A percentile compares a stretch with the other conserved stretches of the same genome.
phyloP scores from a whole-genome alignment of 2,888 invertebrate genomes.

The Meloe dianella region DNA sequence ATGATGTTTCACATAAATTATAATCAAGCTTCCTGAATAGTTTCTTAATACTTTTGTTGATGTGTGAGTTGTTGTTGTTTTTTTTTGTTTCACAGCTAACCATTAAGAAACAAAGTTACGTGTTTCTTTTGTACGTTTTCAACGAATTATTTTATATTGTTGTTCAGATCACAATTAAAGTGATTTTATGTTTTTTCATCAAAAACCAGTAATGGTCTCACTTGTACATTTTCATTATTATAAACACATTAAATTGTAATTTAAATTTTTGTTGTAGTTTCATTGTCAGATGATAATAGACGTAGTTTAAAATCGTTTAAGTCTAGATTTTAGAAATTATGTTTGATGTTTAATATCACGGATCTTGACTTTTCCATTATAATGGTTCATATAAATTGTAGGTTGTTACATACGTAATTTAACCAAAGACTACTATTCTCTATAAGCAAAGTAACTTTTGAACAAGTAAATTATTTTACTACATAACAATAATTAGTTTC shows the following conservation, averaged over 20 bases:
- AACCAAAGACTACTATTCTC: constrained; percentile 17
- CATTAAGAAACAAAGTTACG: constrained; percentile 39
- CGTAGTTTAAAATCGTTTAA: constrained; percentile 42
- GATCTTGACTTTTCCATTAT: constrained; percentile 23
- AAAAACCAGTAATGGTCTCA: constrained; percentile 12
- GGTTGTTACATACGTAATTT: constrained; percentile 25
- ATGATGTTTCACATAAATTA: constrained; percentile 52
- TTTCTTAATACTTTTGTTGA: constrained; percentile 24
- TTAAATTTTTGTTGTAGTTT: constrained; percentile 30
- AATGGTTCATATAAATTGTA: constrained; percentile 25
- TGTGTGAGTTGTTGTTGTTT: constrained; percentile 34
- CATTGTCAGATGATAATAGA: constrained; percentile 28
- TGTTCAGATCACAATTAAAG: constrained; percentile 17
- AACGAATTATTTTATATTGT: constrained; percentile 11
- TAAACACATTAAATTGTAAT: constrained; percentile 34
- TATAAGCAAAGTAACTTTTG: constrained; percentile 14
- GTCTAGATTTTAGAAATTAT: constrained; percentile 40
- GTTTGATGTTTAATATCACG: constrained; percentile 41
- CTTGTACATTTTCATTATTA: constrained; percentile 30
- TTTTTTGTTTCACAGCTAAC: constrained; percentile 35
- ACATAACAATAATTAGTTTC: background rate
- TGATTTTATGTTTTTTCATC: constrained; percentile 16
- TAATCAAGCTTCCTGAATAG: constrained; percentile 41
- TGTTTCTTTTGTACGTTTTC: constrained; percentile 25
- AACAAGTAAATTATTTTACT: constrained; percentile 23